Percentiles rank a stretch among this genome's conserved stretches.
These are phyloP conservation scores for Acronicta leporina DNA, from an alignment of 2,888 invertebrate genomes.

Conservation along the genomic window DNA sequence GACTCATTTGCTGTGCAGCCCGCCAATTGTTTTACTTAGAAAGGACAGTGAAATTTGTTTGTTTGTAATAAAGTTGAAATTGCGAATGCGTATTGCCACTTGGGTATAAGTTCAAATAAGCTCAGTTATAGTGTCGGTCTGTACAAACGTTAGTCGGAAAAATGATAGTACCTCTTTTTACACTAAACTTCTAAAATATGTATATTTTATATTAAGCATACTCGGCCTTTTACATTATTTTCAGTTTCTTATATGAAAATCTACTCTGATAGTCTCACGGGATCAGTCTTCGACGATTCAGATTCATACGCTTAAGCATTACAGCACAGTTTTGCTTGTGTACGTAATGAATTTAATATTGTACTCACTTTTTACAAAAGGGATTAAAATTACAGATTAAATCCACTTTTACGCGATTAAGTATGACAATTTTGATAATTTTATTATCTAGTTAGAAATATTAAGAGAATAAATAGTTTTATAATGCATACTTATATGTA, in stretches of 20 bases:
- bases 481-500: neutral
- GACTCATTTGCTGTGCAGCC: no score
- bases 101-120: neutral
- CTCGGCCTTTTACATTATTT: neutral
- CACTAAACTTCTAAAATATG: neutral
- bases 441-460: conserved; percentile 22
- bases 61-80: no score
- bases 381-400: conserved; percentile 23
- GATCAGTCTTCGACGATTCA: conserved; percentile 46
- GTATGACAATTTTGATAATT: conserved; percentile 16
- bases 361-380: conserved; percentile 15
- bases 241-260: conserved; percentile 1
- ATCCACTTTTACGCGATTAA: conserved; percentile 21
- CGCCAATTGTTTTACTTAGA: no score
- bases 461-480: conserved; percentile 1
- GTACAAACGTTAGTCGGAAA: no score
- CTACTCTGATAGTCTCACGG: conserved; percentile 31
- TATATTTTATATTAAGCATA: neutral
- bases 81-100: no score
- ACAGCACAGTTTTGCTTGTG: conserved; percentile 1
- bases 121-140: no score
- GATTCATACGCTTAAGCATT: conserved; percentile 21
- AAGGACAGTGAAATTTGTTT: no score
- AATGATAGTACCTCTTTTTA: neutral
- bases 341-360: conserved; percentile 1